phyloP scores from a whole-genome alignment of 2,113 vertebrate genomes.

The Sinocyclocheilus grahami region DNA sequence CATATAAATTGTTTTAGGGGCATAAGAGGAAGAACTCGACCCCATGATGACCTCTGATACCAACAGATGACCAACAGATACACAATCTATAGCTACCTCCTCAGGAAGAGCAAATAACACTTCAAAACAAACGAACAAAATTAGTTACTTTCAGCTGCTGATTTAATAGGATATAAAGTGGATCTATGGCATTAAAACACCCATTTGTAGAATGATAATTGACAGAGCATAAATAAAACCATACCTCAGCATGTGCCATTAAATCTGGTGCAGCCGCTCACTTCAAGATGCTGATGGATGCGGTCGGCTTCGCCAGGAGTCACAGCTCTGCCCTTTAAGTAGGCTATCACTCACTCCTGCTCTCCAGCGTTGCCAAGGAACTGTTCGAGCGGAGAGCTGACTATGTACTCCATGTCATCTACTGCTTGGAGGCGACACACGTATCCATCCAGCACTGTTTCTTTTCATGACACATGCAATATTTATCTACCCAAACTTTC shows the following conservation, averaged over 20 bases:
- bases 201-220: not conserved
- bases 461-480: not conserved
- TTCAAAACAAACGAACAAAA: not conserved
- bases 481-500: not conserved
- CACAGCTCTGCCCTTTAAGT: constrained; percentile 30
- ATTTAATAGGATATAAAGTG: not conserved
- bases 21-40: constrained; percentile 62
- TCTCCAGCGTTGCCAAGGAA: constrained; percentile 38
- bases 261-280: not conserved
- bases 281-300: constrained; percentile 8
- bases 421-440: not conserved
- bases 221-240: not conserved
- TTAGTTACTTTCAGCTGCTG: not conserved
- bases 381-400: constrained; percentile 16
- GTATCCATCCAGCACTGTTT: not conserved
- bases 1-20: constrained; percentile 62
- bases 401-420: not conserved
- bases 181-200: not conserved
- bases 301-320: not conserved
- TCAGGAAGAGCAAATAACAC: not conserved
- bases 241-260: constrained; percentile 36
- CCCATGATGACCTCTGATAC: constrained; percentile 54
- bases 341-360: constrained; percentile 27
- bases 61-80: not conserved
- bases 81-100: not conserved